Conservation (phyloP, 2,888 invertebrate species). For the Catocala sponsa region DNA sequence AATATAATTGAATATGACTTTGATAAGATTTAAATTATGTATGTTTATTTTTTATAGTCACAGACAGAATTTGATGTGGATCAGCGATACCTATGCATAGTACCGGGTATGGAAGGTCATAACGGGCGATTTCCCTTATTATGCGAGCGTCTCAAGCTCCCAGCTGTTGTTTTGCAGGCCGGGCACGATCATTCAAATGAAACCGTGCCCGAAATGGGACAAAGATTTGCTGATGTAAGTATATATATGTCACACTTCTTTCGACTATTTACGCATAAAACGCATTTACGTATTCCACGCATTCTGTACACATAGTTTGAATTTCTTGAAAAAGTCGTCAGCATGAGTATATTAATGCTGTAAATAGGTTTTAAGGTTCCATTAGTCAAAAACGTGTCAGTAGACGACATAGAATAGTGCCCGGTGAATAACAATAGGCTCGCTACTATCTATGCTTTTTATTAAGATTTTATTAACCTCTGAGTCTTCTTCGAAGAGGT, state of each 20-base stretch:
- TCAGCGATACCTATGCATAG: slow-evolving; percentile 55
- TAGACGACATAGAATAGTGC: too few species aligned
- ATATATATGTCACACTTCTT: background rate
- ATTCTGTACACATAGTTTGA: background rate
- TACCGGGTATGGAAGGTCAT: slow-evolving; percentile 67
- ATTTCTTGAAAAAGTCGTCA: background rate
- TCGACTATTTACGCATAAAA: background rate
- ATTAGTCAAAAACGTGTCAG: too few species aligned
- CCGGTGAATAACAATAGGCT: too few species aligned
- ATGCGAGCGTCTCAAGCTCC: slow-evolving; percentile 61
- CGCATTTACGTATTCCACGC: background rate
- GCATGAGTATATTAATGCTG: too few species aligned
- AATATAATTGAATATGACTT: too few species aligned
- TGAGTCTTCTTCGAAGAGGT: too few species aligned
- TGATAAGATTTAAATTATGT: background rate
- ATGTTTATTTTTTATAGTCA: background rate
- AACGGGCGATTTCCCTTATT: slow-evolving; percentile 52
- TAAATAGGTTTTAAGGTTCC: too few species aligned
- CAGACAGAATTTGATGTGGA: slow-evolving; percentile 48
- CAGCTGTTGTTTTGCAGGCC: slow-evolving; percentile 60
- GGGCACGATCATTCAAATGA: slow-evolving; percentile 53
- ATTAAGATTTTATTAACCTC: too few species aligned
- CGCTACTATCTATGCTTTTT: too few species aligned
- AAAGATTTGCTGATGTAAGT: slow-evolving; percentile 51
- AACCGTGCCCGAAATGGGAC: slow-evolving; percentile 52